Conservation (phyloP, 2,888 invertebrate species). For the Cynaeus angustus region DNA sequence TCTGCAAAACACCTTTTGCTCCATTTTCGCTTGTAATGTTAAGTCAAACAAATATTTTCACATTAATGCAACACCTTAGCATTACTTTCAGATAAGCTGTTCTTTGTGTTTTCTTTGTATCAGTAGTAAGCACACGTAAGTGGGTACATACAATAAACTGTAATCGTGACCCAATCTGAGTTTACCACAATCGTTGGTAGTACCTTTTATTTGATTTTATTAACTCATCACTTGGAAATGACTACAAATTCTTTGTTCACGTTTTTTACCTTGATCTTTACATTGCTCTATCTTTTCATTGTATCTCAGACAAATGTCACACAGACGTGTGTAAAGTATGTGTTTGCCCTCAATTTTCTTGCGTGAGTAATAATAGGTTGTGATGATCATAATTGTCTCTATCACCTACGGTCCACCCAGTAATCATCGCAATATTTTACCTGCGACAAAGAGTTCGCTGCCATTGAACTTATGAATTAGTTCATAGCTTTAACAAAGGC, state of each 20-base stretch:
- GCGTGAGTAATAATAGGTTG: constrained; percentile 36
- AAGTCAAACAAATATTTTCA: background rate
- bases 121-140: background rate
- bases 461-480: background rate
- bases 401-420: constrained; percentile 25
- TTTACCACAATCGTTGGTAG: constrained; percentile 10
- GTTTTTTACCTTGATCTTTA: constrained; percentile 50
- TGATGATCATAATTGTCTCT: constrained; percentile 18
- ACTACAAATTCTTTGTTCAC: constrained; percentile 41
- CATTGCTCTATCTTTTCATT: constrained; percentile 25
- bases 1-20: constrained; percentile 23
- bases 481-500: no score
- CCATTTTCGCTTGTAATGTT: constrained; percentile 11
- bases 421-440: background rate
- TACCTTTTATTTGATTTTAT: constrained; percentile 41
- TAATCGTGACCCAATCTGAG: constrained; percentile 29
- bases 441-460: background rate
- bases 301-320: constrained; percentile 39
- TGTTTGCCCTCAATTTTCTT: constrained; percentile 40
- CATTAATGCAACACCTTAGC: background rate
- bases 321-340: constrained; percentile 37
- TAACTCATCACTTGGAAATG: constrained; percentile 41
- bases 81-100: background rate
- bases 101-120: background rate
- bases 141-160: no score